Percentiles rank a stretch among this genome's conserved stretches.
phyloP scores from a whole-genome alignment of 2,113 vertebrate species.

The Nymphicus hollandicus region DNA sequence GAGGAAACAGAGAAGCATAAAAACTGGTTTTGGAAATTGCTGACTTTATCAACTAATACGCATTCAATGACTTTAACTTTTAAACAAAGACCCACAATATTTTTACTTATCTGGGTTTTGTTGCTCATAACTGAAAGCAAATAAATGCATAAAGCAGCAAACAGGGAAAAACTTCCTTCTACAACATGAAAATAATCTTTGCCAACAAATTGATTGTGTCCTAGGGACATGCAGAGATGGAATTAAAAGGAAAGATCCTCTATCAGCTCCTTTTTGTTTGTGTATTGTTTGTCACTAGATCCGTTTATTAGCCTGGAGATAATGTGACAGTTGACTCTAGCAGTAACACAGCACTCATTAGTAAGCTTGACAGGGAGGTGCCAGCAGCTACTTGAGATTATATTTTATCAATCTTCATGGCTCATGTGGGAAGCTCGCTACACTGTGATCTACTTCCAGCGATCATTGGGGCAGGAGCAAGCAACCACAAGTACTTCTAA shows the following conservation, averaged over 20 bases:
- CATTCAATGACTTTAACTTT: background rate
- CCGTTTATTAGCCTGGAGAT: slow-evolving; percentile 72
- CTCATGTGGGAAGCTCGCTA: slow-evolving; percentile 68
- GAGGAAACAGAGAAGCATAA: background rate
- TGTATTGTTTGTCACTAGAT: slow-evolving; percentile 71
- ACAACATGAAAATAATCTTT: background rate
- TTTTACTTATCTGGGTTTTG: background rate
- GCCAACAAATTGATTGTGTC: slow-evolving; percentile 8
- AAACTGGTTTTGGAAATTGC: background rate
- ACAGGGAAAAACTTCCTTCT: background rate
- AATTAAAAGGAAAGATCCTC: slow-evolving; percentile 63
- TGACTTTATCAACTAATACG: background rate
- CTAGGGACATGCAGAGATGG: slow-evolving; percentile 3
- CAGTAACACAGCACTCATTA: slow-evolving; percentile 74
- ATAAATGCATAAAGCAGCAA: background rate
- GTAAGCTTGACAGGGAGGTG: slow-evolving; percentile 76
- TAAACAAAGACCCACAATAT: background rate
- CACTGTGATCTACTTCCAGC: slow-evolving; percentile 39
- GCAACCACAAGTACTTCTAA: background rate
- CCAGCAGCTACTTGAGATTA: slow-evolving; percentile 67
- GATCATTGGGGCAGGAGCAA: slow-evolving; percentile 36
- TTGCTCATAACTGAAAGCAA: background rate
- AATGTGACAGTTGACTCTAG: slow-evolving; percentile 76
- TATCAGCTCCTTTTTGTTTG: slow-evolving; percentile 67
- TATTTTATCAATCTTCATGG: slow-evolving; percentile 77